Evolutionary conservation across 2,797 vertebrate genomes (phyloP), one percentile per base, ranked within the genome.

Genomic region (Chaetodon trifasciatus): DNA sequence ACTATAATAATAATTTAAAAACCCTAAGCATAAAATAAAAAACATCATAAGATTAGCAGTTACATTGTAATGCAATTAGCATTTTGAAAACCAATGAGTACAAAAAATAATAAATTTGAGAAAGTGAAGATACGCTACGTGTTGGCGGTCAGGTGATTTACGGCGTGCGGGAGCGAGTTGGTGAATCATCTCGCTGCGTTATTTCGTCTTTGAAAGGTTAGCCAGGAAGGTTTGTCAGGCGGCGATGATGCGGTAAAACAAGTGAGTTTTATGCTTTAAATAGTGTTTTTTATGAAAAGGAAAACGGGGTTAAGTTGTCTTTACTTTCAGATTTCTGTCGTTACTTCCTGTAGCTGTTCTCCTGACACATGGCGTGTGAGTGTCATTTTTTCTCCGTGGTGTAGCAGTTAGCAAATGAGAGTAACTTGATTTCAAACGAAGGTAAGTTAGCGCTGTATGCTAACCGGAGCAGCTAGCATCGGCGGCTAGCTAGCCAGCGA

Each of bases 191-290:
- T 91, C 72, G 86, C 23, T 0, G 1, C 5, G 8, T 24, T 11
- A 57, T 10, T 63, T 82, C 16, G 0, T 93, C 93, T 94, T 85
- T 79, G 90, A 19, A 3, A 47, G 8, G 10, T 70, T 28, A 61
- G 28, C n/a, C 87, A 90, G 92, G 92, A 94, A 92, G 85, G 57
- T 3, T 64, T 16, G 70, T 47, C 15, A 16, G 32, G 10, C 23
- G 71, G 80, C 50, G 86, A 84, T 86, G 88, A 46, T 88, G 74
- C 84, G 70, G 53, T 94, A 80, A 93, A 88, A 64, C 74, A 79
- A 88, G 91, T 92, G 69, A 90, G 92, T 92, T 72, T 55, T 42
- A 65, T 13, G n/a, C 55, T 46, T 64, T 50, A 39, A 50, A 68
- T 52, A 39, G 6, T 1, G 0, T 5, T 55, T 61, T n/a, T 32